A percentile compares a stretch with the other conserved stretches of the same genome.
Conservation (phyloP, 2,888 invertebrate species). For the Phytoseiulus persimilis region DNA sequence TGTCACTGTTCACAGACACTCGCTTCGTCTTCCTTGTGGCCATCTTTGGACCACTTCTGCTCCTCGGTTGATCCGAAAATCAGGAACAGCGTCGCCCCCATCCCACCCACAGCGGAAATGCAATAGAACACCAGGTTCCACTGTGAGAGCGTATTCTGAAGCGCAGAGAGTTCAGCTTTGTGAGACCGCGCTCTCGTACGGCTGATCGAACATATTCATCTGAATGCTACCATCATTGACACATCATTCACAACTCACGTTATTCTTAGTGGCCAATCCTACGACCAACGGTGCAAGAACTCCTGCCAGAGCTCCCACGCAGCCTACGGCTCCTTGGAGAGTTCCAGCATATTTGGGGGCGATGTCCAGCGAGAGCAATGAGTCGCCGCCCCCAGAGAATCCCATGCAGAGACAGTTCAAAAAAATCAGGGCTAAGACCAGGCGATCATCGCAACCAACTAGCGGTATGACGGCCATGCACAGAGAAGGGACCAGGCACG, state of each 20-base stretch:
- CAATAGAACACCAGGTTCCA: not conserved
- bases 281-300: not conserved
- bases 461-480: not conserved
- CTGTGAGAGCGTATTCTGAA: slow-evolving; percentile 14
- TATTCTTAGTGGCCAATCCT: not conserved
- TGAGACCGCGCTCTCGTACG: too few relatives aligned
- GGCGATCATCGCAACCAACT: not conserved
- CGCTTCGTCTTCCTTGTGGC: not conserved
- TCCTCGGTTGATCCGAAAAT: not conserved
- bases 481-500: not conserved
- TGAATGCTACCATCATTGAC: too few relatives aligned
- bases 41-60: not conserved
- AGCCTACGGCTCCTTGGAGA: not conserved
- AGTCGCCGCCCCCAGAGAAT: slow-evolving; percentile 9
- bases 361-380: not conserved
- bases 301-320: not conserved
- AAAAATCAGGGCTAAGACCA: not conserved
- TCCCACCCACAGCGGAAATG: not conserved
- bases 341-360: slow-evolving; percentile 31
- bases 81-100: not conserved
- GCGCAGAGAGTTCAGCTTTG: not conserved
- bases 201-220: too few relatives aligned
- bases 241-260: not conserved
- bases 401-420: not conserved
- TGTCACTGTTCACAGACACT: too few relatives aligned